These are phyloP conservation scores for Crocidura indochinensis DNA, from an alignment of 2,797 vertebrate genomes.

Conservation along the genomic window DNA sequence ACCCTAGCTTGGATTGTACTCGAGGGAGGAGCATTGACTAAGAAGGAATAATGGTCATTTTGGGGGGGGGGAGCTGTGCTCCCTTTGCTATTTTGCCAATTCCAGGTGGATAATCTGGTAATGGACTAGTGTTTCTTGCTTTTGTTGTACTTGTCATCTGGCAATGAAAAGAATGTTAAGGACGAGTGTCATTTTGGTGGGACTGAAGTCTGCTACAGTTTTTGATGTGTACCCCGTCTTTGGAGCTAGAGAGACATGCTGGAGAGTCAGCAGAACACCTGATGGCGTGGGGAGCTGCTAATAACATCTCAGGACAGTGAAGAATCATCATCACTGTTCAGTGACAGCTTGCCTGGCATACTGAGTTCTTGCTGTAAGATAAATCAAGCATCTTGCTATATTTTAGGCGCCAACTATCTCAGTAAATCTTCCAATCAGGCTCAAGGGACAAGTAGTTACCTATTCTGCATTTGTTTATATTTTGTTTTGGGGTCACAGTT, in stretches of 20 bases:
- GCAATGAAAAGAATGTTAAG: background rate
- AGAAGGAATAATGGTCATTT: conserved; percentile 30
- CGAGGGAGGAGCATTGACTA: background rate
- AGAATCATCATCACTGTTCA: background rate
- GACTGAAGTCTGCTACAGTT: background rate
- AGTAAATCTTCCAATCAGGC: background rate
- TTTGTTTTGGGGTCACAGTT: too few species aligned
- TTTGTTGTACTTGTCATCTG: background rate
- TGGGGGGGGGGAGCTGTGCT: background rate
- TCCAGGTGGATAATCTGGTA: conserved; percentile 1
- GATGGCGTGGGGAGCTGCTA: background rate
- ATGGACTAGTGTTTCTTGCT: background rate
- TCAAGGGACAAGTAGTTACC: background rate
- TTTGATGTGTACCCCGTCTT: background rate
- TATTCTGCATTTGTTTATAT: too few species aligned
- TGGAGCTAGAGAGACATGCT: background rate
- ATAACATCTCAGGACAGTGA: background rate
- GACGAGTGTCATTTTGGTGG: too few species aligned
- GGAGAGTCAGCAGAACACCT: background rate
- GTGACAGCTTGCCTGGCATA: too few species aligned
- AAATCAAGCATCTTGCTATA: background rate
- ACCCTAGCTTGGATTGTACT: background rate
- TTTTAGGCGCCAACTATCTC: background rate
- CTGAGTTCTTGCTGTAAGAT: background rate
- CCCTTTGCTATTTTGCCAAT: background rate